Base-by-base conservation (phyloP, 2,797 vertebrate species). In the Hyperoplus lanceolatus region DNA sequence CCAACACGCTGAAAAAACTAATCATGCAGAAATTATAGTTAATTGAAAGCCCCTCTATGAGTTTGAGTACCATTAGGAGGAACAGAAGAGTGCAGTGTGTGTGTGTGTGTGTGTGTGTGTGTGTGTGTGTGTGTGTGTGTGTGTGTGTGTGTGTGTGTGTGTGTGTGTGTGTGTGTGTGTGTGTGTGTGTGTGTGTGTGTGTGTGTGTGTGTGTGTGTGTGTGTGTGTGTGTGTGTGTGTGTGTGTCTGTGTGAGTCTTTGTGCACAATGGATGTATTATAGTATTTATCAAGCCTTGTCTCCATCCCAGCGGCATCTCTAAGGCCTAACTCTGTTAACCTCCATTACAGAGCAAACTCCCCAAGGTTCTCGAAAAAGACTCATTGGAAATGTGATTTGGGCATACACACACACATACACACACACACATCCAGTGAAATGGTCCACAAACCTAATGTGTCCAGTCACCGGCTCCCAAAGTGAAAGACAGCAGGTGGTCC, bases 401-500 rank as follows among this genome's bases (percentile, higher is more conserved):
- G 5, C 53, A 56, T 2, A 58, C 66, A 75, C 62, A 61, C 53
- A 70, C 54, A 67, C 50, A 56, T 14, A 57, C 68, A 41, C 45
- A 45, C 43, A 45, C 48, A 48, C 43, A 63, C 54, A 60, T 4
- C 55, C 49, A 76, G 68, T 63, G 45, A 84, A 80, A 77, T 56
- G 70, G 62, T 64, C 69, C 75, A 77, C n/a, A 64, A 55, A 70
- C 61, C 75, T 73, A 63, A 45, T 75, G 79, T 72, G 71, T 66
- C 67, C 79, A 73, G 62, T 85, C 46, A 48, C 66, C 62, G 68
- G 45, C 71, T 74, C n/a, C 73, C 49, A 59, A 50, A 66, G 71
- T 65, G 70, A 79, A 77, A 42, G 43, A 73, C 75, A 79, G 86
- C 88, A 86, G 82, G 80, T 79, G 82, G 73, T 80, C 71, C 62